Conservation (phyloP, 2,113 vertebrate species). For the Toxostoma redivivum region DNA sequence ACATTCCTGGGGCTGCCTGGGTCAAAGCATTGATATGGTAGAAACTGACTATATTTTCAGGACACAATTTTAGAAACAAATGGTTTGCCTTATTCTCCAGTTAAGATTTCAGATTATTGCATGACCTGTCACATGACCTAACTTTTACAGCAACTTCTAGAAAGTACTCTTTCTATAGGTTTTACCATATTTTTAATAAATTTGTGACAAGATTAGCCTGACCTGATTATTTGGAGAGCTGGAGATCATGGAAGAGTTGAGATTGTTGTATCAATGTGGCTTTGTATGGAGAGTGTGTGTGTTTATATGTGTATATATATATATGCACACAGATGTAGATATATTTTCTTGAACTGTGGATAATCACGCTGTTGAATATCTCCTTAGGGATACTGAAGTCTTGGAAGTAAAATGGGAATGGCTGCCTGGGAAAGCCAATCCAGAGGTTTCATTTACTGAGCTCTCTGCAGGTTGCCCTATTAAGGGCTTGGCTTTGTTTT, state of each 20-base stretch:
- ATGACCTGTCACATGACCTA: neutral
- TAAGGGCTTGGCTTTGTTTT: neutral
- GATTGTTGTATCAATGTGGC: neutral
- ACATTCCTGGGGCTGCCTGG: neutral
- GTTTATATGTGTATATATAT: neutral
- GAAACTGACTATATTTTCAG: neutral
- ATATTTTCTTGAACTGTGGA: neutral
- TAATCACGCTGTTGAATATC: neutral
- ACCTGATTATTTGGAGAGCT: neutral
- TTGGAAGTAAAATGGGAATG: neutral
- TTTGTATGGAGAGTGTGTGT: neutral
- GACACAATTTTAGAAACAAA: neutral
- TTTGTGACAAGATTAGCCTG: neutral
- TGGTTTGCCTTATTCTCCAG: neutral
- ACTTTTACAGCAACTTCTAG: neutral
- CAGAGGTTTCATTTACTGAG: neutral
- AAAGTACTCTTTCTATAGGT: neutral
- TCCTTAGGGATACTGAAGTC: neutral
- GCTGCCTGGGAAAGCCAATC: neutral
- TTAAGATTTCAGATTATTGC: neutral
- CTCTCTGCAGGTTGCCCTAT: neutral
- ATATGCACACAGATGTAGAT: neutral
- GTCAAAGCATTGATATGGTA: neutral
- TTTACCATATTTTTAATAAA: neutral
- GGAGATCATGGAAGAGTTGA: neutral